These are phyloP conservation scores for Numenius phaeopus DNA, from an alignment of 2,797 vertebrate species.

Conservation along the genomic window DNA sequence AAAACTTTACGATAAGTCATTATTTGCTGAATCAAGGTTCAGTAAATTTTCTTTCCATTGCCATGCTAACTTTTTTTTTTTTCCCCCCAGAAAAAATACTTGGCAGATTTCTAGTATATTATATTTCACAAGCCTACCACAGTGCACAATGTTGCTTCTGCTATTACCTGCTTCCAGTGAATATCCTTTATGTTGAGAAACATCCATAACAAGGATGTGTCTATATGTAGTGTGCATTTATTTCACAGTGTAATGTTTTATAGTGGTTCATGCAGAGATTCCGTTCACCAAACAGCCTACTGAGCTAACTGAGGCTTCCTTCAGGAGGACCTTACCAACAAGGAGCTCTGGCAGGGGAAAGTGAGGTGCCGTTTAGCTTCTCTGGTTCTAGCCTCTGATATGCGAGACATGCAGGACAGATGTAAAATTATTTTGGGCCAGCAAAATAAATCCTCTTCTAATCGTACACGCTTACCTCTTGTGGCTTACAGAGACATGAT, in stretches of 20 bases:
- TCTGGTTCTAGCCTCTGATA: background rate
- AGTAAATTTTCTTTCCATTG: background rate
- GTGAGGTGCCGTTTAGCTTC: background rate
- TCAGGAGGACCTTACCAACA: background rate
- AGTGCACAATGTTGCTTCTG: background rate
- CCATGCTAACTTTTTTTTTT: background rate
- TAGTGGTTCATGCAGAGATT: background rate
- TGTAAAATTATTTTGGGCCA: background rate
- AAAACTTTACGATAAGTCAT: background rate
- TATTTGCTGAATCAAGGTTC: background rate
- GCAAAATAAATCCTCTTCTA: background rate
- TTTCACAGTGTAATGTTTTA: background rate
- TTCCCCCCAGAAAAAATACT: background rate
- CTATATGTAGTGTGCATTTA: background rate
- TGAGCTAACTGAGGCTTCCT: background rate
- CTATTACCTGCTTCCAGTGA: background rate
- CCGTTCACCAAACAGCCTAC: background rate
- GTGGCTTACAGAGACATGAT: background rate
- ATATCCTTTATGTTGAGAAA: background rate
- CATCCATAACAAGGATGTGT: background rate
- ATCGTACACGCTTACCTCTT: accelerated
- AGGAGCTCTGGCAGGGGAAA: background rate
- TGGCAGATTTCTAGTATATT: background rate
- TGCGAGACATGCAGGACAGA: background rate
- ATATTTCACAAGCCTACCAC: background rate